Conservation (phyloP, 2,888 invertebrate genomes). For the Leptopilina drosophilae region DNA sequence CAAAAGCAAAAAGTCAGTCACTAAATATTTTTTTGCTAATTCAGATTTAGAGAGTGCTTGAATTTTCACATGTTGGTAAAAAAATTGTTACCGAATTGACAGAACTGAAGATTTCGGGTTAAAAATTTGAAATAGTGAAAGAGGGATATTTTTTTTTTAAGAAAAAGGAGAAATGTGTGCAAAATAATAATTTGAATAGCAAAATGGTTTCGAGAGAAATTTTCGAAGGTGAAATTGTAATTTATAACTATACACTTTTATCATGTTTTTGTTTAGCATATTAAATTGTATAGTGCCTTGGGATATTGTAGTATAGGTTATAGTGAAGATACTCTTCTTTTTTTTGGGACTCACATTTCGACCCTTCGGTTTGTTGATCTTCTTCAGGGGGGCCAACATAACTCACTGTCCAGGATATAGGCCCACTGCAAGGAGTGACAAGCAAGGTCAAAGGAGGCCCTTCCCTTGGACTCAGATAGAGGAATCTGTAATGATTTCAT, state of each 20-base stretch:
- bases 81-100: too few relatives aligned
- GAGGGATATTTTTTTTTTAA: too few relatives aligned
- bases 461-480: slow-evolving; percentile 73
- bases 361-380: slow-evolving; percentile 69
- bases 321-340: slow-evolving; percentile 8
- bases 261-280: slow-evolving; percentile 11
- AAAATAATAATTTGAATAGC: not conserved
- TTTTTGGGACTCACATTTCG: slow-evolving; percentile 61
- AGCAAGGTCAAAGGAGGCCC: slow-evolving; percentile 73
- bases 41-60: too few relatives aligned
- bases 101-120: too few relatives aligned
- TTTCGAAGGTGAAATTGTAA: not conserved
- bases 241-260: slow-evolving; percentile 14
- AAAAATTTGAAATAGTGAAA: too few relatives aligned
- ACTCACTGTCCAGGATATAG: slow-evolving; percentile 74
- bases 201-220: not conserved
- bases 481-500: slow-evolving; percentile 74
- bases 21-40: too few relatives aligned
- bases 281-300: slow-evolving; percentile 6
- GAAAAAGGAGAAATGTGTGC: not conserved
- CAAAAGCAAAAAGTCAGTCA: too few relatives aligned
- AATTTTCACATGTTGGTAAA: too few relatives aligned
- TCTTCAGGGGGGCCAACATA: slow-evolving; percentile 73
- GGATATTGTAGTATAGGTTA: slow-evolving; percentile 16
- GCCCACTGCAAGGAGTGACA: slow-evolving; percentile 74